Percentiles rank a stretch among this genome's conserved stretches.
phyloP scores from a whole-genome alignment of 1,140 invertebrate species.

The Scaptodrosophila lebanonensis region DNA sequence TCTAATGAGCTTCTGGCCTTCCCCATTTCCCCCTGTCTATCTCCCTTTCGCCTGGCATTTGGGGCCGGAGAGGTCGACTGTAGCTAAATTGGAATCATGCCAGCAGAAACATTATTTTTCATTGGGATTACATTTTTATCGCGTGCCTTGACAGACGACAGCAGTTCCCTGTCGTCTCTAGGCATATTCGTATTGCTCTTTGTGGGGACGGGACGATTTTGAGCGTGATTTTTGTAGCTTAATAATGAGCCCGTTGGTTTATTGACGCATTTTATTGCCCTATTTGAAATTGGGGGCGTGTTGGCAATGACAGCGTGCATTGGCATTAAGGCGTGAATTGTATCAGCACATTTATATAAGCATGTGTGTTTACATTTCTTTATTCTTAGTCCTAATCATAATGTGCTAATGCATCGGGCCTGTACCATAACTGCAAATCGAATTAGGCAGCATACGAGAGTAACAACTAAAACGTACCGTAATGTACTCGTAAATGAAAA shows the following conservation, averaged over 20 bases:
- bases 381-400: slow-evolving; percentile 30
- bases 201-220: slow-evolving; percentile 17
- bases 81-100: slow-evolving; percentile 67
- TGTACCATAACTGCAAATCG: slow-evolving; percentile 32
- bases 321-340: slow-evolving; percentile 38
- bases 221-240: slow-evolving; percentile 76
- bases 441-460: no score
- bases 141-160: slow-evolving; percentile 67
- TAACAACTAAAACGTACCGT: no score
- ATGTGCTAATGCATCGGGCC: slow-evolving; percentile 48
- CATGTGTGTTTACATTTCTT: not conserved
- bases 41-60: no score
- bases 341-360: no score
- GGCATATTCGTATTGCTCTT: not conserved
- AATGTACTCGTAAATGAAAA: no score
- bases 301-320: slow-evolving; percentile 33
- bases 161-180: slow-evolving; percentile 54
- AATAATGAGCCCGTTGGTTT: slow-evolving; percentile 67
- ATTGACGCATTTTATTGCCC: slow-evolving; percentile 67
- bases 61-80: slow-evolving; percentile 34
- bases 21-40: no score
- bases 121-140: slow-evolving; percentile 77
- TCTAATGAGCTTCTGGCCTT: slow-evolving; percentile 53
- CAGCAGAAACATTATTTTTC: slow-evolving; percentile 72
- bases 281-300: slow-evolving; percentile 53